phyloP scores from a whole-genome alignment of 53 echinoderm and acorn worm species.

The Henricia sp. region DNA sequence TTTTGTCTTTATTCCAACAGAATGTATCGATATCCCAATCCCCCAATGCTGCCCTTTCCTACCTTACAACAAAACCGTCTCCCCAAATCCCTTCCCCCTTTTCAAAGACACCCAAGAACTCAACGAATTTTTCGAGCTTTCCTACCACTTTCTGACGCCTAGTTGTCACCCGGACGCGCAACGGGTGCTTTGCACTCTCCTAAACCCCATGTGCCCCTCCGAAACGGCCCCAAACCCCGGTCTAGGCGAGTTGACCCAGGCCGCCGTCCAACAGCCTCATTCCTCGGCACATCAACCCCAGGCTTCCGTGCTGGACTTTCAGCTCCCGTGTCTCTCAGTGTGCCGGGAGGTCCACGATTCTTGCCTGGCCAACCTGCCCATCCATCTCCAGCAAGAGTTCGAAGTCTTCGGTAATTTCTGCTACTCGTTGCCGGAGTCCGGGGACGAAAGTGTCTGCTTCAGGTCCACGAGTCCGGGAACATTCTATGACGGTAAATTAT shows the following conservation, averaged over 20 bases:
- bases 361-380: conserved; percentile 44
- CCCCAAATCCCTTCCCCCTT: conserved; percentile 56
- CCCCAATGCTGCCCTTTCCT: conserved; percentile 24
- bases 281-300: neutral
- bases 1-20: neutral
- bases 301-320: conserved; percentile 44
- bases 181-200: conserved; percentile 57
- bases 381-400: conserved; percentile 1
- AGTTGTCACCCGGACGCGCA: conserved; percentile 59
- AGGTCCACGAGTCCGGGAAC: neutral
- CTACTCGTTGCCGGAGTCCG: conserved; percentile 56
- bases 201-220: conserved; percentile 61
- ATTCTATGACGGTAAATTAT: neutral
- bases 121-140: conserved; percentile 35
- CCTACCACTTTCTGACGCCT: conserved; percentile 53
- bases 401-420: conserved; percentile 64
- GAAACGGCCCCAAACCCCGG: neutral
- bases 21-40: conserved; percentile 42
- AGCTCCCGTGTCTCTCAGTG: conserved; percentile 52
- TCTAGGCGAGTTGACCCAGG: neutral
- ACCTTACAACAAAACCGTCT: conserved; percentile 52
- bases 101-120: conserved; percentile 33
- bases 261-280: neutral
- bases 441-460: conserved; percentile 47
- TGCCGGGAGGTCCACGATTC: conserved; percentile 57